Percentiles rank a stretch among this genome's conserved stretches.
Evolutionary conservation across 2,113 vertebrate species (phyloP).

Genomic region (Columba livia): DNA sequence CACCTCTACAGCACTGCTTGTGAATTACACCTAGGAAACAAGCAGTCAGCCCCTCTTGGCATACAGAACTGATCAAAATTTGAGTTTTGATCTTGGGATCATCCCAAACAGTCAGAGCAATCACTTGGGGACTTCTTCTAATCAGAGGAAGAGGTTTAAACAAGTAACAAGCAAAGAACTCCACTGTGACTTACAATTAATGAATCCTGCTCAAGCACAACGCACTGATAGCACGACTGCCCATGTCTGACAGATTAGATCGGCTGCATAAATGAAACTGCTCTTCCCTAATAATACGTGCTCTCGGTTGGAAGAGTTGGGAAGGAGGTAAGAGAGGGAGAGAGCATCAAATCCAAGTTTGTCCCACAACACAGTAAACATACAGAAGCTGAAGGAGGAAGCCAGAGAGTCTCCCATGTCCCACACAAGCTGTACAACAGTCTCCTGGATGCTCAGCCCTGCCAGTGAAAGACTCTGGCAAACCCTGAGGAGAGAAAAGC

Average conservation of each 20-base stretch:
- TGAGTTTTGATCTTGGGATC: not conserved
- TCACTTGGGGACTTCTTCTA: not conserved
- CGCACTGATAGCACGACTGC: not conserved
- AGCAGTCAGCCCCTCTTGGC: not conserved
- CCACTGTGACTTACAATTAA: not conserved
- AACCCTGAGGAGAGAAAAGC: not conserved
- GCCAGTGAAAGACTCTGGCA: not conserved
- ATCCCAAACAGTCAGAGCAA: not conserved
- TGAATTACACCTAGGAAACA: not conserved
- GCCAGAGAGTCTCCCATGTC: not conserved
- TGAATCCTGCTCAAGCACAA: not conserved
- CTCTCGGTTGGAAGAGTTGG: not conserved
- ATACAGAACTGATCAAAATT: not conserved
- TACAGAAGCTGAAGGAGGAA: not conserved
- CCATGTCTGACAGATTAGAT: not conserved
- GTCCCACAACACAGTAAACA: rapidly evolving
- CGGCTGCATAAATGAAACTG: not conserved
- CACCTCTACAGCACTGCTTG: not conserved
- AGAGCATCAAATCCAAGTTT: not conserved
- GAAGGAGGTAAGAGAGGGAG: not conserved
- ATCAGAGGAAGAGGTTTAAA: not conserved
- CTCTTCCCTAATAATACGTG: not conserved
- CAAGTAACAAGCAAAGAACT: not conserved
- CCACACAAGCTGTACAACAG: not conserved
- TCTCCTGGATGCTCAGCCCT: not conserved